Percentiles rank a stretch among this genome's conserved stretches.
Conservation (phyloP, 2,113 vertebrate species). For the Myotis davidii region DNA sequence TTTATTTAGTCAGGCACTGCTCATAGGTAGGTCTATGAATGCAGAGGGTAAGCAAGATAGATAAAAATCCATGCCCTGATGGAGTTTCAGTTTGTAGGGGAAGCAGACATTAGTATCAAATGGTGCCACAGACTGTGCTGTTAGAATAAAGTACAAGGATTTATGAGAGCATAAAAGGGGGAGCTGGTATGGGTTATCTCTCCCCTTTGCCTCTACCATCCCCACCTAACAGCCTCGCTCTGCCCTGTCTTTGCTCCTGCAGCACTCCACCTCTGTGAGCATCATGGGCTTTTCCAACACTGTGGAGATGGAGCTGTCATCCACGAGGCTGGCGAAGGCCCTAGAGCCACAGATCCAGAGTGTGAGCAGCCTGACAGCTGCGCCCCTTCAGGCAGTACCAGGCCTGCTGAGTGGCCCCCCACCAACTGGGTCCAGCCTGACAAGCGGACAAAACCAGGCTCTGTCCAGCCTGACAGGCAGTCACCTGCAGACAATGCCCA, state of each 20-base stretch:
- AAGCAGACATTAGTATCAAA: background rate
- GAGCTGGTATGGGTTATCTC: background rate
- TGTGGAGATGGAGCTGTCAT: constrained; percentile 86
- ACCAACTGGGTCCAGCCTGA: constrained; percentile 20
- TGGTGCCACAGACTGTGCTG: background rate
- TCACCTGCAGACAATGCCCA: constrained; percentile 66
- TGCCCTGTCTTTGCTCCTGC: background rate
- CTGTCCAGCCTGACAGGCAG: constrained; percentile 39
- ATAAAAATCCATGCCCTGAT: background rate
- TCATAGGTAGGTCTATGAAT: background rate
- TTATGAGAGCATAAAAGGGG: background rate
- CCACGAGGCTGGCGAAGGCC: constrained; percentile 72
- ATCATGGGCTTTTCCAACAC: constrained; percentile 81
- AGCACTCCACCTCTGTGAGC: constrained; percentile 83
- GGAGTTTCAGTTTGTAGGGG: background rate
- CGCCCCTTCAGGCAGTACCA: constrained; percentile 19
- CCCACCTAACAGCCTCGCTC: background rate
- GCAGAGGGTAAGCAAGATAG: background rate
- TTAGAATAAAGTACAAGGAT: background rate
- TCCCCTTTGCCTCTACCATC: background rate
- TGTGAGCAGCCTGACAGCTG: constrained; percentile 62
- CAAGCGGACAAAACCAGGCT: constrained; percentile 41
- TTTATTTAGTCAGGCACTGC: background rate
- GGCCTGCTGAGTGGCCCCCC: constrained; percentile 55
- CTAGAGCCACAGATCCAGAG: constrained; percentile 76